Percentiles rank a stretch among this genome's conserved stretches.
These are phyloP conservation scores for Hyposoter dolosus DNA, from an alignment of 2,888 invertebrate species.

Conservation along the genomic window DNA sequence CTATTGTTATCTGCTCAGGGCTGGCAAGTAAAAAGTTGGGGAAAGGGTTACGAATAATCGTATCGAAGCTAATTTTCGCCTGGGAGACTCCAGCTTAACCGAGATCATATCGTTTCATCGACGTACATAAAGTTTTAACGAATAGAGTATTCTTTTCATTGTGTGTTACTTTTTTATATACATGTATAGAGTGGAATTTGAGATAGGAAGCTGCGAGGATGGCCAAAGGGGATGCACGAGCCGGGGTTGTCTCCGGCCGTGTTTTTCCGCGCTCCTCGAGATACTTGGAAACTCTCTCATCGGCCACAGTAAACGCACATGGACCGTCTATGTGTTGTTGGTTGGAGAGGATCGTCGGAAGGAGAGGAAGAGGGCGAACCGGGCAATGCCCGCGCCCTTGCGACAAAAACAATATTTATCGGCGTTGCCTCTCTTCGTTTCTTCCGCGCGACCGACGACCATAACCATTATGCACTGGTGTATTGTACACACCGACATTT, in stretches of 20 bases:
- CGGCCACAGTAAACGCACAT: slow-evolving; percentile 60
- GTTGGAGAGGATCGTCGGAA: neutral
- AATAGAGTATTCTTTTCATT: slow-evolving; percentile 37
- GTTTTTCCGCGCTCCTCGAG: slow-evolving; percentile 71
- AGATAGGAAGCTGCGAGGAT: slow-evolving; percentile 55
- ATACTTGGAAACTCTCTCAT: slow-evolving; percentile 77
- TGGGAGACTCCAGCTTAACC: neutral
- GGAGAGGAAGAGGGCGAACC: slow-evolving; percentile 54
- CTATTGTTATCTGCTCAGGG: slow-evolving; percentile 49
- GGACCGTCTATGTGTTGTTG: slow-evolving; percentile 18
- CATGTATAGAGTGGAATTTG: slow-evolving; percentile 34
- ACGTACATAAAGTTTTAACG: slow-evolving; percentile 23
- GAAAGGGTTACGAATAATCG: neutral
- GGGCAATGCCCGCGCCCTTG: slow-evolving; percentile 66
- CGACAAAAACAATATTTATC: slow-evolving; percentile 81
- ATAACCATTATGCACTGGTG: slow-evolving; percentile 43
- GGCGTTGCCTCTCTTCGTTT: slow-evolving; percentile 70
- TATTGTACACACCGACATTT: slow-evolving; percentile 3
- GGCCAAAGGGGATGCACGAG: slow-evolving; percentile 16
- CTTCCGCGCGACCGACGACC: slow-evolving; percentile 22
- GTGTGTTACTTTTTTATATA: neutral
- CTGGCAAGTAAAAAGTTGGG: slow-evolving; percentile 24
- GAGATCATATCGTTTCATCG: slow-evolving; percentile 51
- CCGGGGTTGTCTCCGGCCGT: slow-evolving; percentile 50
- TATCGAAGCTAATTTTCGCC: slow-evolving; percentile 55